Evolutionary conservation across 1,140 invertebrate species (phyloP), one percentile per base, ranked within the genome.

Genomic region (Drosophila sp.): DNA sequence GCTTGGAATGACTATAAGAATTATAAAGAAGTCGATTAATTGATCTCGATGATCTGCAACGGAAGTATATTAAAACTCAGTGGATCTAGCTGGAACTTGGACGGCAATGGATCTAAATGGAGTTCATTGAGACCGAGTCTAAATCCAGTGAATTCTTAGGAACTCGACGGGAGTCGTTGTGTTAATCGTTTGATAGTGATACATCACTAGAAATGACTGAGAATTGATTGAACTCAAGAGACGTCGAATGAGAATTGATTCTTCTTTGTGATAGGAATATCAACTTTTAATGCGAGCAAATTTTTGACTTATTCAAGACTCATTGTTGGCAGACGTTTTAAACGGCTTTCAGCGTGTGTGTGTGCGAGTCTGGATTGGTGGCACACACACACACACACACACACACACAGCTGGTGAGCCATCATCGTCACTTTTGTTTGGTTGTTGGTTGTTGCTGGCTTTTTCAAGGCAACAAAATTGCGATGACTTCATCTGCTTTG

Each of bases 401-500:
- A n/a, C 29, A 48, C 46, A 29, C 27, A 56, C 50, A 45, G 27
- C n/a, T 53, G 41, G 14, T 48, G 38, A 72, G 63, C 70, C 63
- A 59, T 67, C 63, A 59, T 67, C 62, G 34, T 36, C 38, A 64
- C 6, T 45, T 64, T 36, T 40, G 11, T 36, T 59, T 25, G 27
- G 65, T 32, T 16, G 46, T 32, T 69, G 61, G 25, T n/a, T n/a
- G n/a, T 66, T 73, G 46, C 36, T 69, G 61, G 25, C 5, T n/a
- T 38, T 38, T 81, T 81, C 74, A 81, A 81, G 79, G 69, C 69
- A 81, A 71, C 58, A 62, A 36, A 67, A 70, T 38, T 51, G 18
- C 80, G 80, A 83, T 83, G 80, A 83, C 76, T 83, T 83, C 80
- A 83, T 83, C 80, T 83, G 64, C 80, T 59, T 65, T 76, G 72